Conservation (phyloP, 2,888 invertebrate species). For the Polia nebulosa region DNA sequence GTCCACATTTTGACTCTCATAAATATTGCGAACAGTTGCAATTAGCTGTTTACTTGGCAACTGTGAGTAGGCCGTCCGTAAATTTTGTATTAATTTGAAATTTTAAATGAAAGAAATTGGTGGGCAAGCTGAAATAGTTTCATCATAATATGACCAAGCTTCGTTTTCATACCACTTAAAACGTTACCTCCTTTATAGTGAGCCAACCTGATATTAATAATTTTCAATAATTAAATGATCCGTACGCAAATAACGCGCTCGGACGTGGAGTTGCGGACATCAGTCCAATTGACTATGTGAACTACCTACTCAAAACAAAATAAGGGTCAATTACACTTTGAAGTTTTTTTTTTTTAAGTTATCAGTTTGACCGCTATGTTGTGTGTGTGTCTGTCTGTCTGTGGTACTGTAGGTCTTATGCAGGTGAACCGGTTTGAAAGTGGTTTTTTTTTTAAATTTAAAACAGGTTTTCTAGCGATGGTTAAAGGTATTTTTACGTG, state of each 20-base stretch:
- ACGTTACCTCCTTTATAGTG: neutral
- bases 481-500: too few relatives aligned
- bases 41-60: slow-evolving; percentile 20
- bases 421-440: too few relatives aligned
- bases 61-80: neutral
- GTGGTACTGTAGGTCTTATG: too few relatives aligned
- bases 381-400: too few relatives aligned
- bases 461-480: too few relatives aligned
- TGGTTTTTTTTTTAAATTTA: too few relatives aligned
- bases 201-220: neutral
- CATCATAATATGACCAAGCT: neutral
- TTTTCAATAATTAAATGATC: too few relatives aligned
- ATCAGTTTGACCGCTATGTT: too few relatives aligned
- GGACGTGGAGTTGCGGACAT: neutral
- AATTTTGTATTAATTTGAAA: neutral
- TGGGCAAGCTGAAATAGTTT: neutral
- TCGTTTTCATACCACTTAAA: neutral
- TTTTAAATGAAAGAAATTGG: neutral
- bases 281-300: neutral
- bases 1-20: slow-evolving; percentile 41
- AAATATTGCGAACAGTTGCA: slow-evolving; percentile 39
- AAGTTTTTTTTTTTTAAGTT: too few relatives aligned
- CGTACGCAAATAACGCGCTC: neutral
- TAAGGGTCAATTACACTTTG: too few relatives aligned
- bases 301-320: too few relatives aligned